Conservation (phyloP, 2,113 vertebrate species). For the Chloropsis hardwickii region DNA sequence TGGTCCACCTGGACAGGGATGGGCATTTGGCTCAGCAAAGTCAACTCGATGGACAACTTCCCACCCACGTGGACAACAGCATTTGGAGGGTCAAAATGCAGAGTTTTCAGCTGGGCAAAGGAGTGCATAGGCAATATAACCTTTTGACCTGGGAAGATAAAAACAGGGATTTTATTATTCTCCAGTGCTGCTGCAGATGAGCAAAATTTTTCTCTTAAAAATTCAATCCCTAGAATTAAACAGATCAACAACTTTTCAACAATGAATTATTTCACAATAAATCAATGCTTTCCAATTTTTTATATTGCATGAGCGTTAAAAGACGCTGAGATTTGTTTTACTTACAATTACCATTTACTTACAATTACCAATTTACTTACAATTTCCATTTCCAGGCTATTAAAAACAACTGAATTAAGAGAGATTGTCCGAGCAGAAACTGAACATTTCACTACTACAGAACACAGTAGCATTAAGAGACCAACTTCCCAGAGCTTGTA, state of each 20-base stretch:
- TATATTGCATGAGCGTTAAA: neutral
- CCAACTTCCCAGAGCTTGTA: neutral
- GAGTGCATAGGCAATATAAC: slow-evolving; percentile 83
- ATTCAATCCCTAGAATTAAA: neutral
- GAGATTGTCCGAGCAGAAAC: neutral
- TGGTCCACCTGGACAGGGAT: slow-evolving; percentile 84
- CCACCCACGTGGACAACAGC: slow-evolving; percentile 90
- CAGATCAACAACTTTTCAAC: neutral
- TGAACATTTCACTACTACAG: neutral
- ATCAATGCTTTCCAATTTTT: neutral
- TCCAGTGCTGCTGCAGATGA: neutral
- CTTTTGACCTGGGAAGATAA: slow-evolving; percentile 71
- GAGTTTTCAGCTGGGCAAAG: slow-evolving; percentile 84
- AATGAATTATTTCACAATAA: neutral
- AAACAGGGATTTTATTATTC: neutral
- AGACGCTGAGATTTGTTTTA: neutral
- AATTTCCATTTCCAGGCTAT: neutral
- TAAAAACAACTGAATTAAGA: neutral
- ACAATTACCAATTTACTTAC: too few relatives aligned
- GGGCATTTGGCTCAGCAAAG: slow-evolving; percentile 87
- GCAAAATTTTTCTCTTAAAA: neutral
- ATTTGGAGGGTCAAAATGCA: slow-evolving; percentile 83
- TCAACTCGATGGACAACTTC: slow-evolving; percentile 82
- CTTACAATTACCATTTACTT: too few relatives aligned
- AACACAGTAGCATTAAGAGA: neutral